Evolutionary conservation across 2,888 invertebrate genomes (phyloP).

Genomic region (Xanthostigma xanthostigma): DNA sequence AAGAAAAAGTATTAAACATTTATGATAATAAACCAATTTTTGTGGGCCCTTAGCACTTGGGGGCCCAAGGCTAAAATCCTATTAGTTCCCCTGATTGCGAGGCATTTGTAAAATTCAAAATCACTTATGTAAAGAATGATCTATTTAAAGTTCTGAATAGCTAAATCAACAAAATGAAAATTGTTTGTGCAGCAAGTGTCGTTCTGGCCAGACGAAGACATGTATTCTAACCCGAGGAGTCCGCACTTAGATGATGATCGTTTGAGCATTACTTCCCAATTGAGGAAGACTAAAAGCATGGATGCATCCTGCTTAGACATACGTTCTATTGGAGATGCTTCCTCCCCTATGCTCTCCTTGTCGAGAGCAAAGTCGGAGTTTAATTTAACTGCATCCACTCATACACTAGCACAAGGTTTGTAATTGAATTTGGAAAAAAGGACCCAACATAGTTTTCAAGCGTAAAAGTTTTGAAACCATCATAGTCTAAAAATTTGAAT

Average conservation of each 20-base stretch:
- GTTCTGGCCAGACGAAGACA: slow-evolving; percentile 64
- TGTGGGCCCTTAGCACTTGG: too few species aligned
- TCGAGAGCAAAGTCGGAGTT: slow-evolving; percentile 80
- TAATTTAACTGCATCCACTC: slow-evolving; percentile 61
- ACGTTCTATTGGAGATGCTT: slow-evolving; percentile 50
- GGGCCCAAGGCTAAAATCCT: too few species aligned
- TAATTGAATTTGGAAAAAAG: background rate
- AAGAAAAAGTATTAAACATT: too few species aligned
- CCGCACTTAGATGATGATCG: slow-evolving; percentile 52
- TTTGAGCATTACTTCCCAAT: slow-evolving; percentile 58
- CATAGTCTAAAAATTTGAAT: too few species aligned
- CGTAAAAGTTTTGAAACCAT: too few species aligned
- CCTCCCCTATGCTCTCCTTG: slow-evolving; percentile 46
- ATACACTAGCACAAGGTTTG: slow-evolving; percentile 51
- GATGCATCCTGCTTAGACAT: slow-evolving; percentile 79
- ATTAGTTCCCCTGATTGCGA: too few species aligned
- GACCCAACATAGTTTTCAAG: too few species aligned
- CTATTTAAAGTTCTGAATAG: too few species aligned
- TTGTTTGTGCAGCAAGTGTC: slow-evolving; percentile 49
- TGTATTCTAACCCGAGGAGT: slow-evolving; percentile 47
- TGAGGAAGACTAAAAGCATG: slow-evolving; percentile 77
- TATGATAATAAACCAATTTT: too few species aligned
- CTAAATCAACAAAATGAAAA: background rate
- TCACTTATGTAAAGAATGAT: too few species aligned
- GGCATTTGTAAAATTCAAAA: too few species aligned